These are phyloP conservation scores for Callipepla squamata DNA, from an alignment of 2,113 vertebrate species.

Conservation along the genomic window DNA sequence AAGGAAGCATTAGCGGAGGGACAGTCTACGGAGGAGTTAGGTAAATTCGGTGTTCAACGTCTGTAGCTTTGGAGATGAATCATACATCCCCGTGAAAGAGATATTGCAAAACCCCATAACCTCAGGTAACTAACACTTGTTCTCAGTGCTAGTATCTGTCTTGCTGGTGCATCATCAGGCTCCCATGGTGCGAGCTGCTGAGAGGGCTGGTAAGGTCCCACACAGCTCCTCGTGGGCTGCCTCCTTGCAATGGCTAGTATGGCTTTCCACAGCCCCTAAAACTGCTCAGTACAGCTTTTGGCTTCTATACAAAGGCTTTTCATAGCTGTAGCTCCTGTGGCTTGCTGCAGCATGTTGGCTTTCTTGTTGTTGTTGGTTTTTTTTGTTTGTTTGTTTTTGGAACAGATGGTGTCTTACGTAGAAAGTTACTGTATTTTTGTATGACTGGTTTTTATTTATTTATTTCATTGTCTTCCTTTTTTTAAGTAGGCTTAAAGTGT, in stretches of 20 bases:
- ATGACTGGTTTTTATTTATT: conserved; percentile 32
- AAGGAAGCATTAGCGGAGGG: neutral
- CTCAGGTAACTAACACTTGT: neutral
- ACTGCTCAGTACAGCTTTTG: conserved; percentile 21
- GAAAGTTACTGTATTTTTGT: conserved; percentile 54
- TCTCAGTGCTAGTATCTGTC: neutral
- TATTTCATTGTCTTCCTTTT: neutral
- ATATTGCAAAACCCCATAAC: neutral
- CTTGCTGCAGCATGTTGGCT: conserved; percentile 36
- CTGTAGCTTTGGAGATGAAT: conserved; percentile 24
- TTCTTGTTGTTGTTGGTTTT: neutral
- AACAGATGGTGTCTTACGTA: conserved; percentile 67
- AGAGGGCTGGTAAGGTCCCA: neutral
- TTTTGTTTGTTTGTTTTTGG: neutral
- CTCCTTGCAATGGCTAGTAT: neutral
- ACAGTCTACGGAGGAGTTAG: neutral
- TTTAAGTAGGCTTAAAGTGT: neutral
- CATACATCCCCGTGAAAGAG: conserved; percentile 23
- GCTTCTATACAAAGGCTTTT: conserved; percentile 43
- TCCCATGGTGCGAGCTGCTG: neutral
- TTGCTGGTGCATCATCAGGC: neutral
- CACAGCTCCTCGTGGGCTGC: neutral
- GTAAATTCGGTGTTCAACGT: conserved; percentile 36
- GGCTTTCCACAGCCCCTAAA: neutral
- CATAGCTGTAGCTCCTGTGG: conserved; percentile 56